These are phyloP conservation scores for Pangasius larnaudii DNA, from an alignment of 2,797 vertebrate genomes.

Conservation along the genomic window DNA sequence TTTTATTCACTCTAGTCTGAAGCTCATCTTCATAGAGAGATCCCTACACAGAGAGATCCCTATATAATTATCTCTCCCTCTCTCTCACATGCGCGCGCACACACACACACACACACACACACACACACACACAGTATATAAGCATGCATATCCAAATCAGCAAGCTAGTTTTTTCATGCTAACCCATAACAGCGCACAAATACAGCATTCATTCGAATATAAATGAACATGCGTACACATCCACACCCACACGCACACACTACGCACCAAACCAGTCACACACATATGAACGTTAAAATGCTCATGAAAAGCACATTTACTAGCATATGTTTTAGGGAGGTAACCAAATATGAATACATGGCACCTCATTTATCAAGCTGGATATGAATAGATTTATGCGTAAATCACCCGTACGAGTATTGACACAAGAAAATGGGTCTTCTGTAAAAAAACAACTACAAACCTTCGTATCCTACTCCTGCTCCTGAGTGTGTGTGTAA, in stretches of 20 bases:
- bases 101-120: conserved; percentile 9
- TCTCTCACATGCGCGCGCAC: neutral
- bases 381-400: neutral
- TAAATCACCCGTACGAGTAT: too few species aligned
- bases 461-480: neutral
- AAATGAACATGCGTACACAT: neutral
- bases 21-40: neutral
- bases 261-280: neutral
- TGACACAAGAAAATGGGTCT: too few species aligned
- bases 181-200: neutral
- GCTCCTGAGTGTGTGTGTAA: neutral
- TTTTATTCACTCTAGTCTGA: neutral
- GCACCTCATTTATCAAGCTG: neutral
- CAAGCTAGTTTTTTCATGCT: neutral
- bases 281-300: neutral
- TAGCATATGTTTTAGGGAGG: neutral
- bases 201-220: neutral
- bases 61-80: neutral
- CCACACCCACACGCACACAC: neutral
- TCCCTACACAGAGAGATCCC: neutral
- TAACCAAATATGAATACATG: neutral
- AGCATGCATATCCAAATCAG: neutral
- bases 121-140: neutral
- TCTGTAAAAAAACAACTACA: too few species aligned
- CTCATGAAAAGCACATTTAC: neutral